Evolutionary conservation across 2,888 invertebrate species (phyloP), one percentile per base, ranked within the genome.

Genomic region (Diplazon laetatorius): DNA sequence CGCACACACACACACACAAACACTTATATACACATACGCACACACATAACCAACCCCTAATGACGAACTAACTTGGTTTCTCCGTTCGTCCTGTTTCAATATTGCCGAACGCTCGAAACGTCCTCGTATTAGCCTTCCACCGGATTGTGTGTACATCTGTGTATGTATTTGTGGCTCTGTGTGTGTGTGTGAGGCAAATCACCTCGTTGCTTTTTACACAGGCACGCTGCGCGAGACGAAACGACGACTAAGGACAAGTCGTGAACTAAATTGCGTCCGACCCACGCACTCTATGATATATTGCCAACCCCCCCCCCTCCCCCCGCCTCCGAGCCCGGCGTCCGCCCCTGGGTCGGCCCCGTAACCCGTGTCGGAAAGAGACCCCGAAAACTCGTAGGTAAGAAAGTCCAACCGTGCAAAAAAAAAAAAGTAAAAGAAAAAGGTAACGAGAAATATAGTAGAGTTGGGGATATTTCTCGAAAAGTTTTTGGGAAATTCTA

Each of bases 61-160:
- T 78, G 78, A 78, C 76, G 73, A 73, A 71, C 73, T 50, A 72
- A 80, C 78, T 68, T 30, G 52, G 55, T 72, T 65, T 78, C 77
- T 50, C 69, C 60, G 37, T 60, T 30, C 60, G 52, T 25, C 14
- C 52, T 48, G 57, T 57, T 68, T 75, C 68, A 77, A 72, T 77
- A 77, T 73, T 57, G 66, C 44, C 46, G 73, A 55, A 20, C 18
- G 16, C 63, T 46, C 22, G 39, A 5, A 14, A 39, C 62, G 16
- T 46, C 60, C 68, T 50, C 46, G 39, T 42, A 35, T 65, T 70
- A 42, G 50, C 68, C 62, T 55, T 18, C 8, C 30, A n/a, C 39
- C 39, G 30, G 57, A 57, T 46, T 6, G 14, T 59, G 44, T 59
- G 20, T n/a, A n/a, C n/a, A n/a, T n/a, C n/a, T n/a, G n/a, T n/a